phyloP scores from a whole-genome alignment of 2,113 vertebrate genomes.

The Leptobrachium ailaonicum region DNA sequence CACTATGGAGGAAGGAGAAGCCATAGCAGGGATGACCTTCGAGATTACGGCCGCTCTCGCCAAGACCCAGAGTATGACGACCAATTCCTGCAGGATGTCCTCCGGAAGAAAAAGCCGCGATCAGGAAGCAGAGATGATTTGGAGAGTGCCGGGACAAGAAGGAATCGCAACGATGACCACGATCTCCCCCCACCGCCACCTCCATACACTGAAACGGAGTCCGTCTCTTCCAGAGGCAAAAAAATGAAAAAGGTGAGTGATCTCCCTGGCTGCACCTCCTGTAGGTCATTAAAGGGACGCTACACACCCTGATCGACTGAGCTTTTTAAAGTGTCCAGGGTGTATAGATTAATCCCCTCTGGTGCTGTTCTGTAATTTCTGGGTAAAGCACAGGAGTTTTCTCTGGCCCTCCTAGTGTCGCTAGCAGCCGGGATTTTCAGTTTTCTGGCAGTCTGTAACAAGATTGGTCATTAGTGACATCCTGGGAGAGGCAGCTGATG shows the following conservation, averaged over 20 bases:
- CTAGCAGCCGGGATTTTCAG: too few species aligned
- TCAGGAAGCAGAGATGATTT: conserved; percentile 69
- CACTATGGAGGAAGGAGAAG: conserved; percentile 66
- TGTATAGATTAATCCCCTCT: not conserved
- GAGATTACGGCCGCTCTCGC: conserved; percentile 52
- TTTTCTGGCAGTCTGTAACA: too few species aligned
- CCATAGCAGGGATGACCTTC: conserved; percentile 81
- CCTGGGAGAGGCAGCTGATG: too few species aligned
- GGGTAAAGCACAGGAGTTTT: too few species aligned
- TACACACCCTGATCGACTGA: too few species aligned
- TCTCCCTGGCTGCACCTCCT: too few species aligned
- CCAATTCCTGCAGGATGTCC: conserved; percentile 75
- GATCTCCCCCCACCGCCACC: conserved; percentile 68
- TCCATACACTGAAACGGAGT: conserved; percentile 75
- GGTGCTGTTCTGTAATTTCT: not conserved
- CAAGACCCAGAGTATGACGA: conserved; percentile 70
- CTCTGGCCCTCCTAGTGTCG: too few species aligned
- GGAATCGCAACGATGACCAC: conserved; percentile 48
- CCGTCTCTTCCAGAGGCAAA: conserved; percentile 67
- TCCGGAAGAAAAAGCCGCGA: conserved; percentile 79
- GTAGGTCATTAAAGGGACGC: not conserved
- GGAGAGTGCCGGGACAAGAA: conserved; percentile 64
- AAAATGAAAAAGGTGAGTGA: conserved; percentile 72
- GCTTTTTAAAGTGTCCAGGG: not conserved
- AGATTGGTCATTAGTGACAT: too few species aligned